Conservation (phyloP, 2,797 vertebrate species). For the Microctenopoma stevenorrisi region DNA sequence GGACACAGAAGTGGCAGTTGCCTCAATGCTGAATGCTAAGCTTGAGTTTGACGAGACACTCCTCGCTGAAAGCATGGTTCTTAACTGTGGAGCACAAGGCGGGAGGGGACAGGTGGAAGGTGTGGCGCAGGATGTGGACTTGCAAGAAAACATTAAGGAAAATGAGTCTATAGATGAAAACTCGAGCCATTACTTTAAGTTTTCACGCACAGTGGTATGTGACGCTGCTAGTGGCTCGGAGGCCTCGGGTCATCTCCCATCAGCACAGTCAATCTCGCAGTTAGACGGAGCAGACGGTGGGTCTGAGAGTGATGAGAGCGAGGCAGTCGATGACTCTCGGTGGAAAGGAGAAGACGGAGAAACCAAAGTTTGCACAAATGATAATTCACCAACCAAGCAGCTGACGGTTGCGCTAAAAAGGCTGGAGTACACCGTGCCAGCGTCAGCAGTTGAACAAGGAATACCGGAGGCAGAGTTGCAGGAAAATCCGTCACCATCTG, state of each 20-base stretch:
- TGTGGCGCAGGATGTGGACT: conserved; percentile 36
- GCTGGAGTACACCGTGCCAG: conserved; percentile 61
- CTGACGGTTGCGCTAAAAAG: conserved; percentile 60
- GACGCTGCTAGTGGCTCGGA: conserved; percentile 70
- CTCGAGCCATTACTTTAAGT: conserved; percentile 79
- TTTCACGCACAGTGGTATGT: conserved; percentile 85
- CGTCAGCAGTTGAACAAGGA: conserved; percentile 33
- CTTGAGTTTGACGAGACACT: conserved; percentile 89
- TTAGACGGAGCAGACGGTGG: conserved; percentile 90
- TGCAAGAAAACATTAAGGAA: conserved; percentile 28
- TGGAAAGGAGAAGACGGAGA: conserved; percentile 16
- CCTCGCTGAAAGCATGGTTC: conserved; percentile 82
- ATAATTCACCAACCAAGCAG: conserved; percentile 63
- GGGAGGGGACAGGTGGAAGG: conserved; percentile 57
- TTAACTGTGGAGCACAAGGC: conserved; percentile 71
- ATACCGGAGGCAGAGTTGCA: conserved; percentile 21
- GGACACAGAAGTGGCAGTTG: conserved; percentile 86
- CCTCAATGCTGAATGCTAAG: conserved; percentile 86
- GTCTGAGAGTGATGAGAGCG: conserved; percentile 87
- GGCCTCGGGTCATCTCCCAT: conserved; percentile 44
- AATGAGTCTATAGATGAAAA: conserved; percentile 79
- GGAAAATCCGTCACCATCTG: conserved; percentile 17
- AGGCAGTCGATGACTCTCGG: conserved; percentile 51
- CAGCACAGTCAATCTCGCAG: conserved; percentile 85
- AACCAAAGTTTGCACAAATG: conserved; percentile 24